Percentiles rank a stretch among this genome's conserved stretches.
phyloP scores from a whole-genome alignment of 1,140 invertebrate species.

The Trichonephila clavipes region DNA sequence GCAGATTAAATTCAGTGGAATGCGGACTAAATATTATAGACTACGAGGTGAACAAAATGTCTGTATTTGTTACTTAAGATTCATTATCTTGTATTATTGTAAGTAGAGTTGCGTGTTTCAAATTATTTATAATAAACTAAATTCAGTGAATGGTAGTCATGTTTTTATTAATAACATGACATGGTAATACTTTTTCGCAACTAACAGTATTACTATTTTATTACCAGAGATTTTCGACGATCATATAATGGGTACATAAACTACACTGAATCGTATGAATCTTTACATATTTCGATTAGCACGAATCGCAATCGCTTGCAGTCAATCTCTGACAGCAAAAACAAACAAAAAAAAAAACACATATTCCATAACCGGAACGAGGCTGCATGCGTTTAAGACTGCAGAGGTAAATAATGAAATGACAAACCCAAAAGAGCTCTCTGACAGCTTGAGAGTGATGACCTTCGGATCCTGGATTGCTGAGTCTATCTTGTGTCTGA shows the following conservation, averaged over 20 bases:
- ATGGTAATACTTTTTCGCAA: too few relatives aligned
- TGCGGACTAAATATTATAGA: too few relatives aligned
- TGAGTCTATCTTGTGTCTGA: conserved; percentile 23
- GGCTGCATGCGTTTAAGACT: background rate
- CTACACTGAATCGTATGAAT: background rate
- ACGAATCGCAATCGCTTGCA: background rate
- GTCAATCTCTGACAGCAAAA: background rate
- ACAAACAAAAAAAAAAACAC: background rate
- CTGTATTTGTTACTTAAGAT: too few relatives aligned
- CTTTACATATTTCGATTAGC: background rate
- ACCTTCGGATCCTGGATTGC: conserved; percentile 29
- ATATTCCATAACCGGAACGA: background rate
- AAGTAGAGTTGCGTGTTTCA: too few relatives aligned
- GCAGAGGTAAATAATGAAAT: background rate
- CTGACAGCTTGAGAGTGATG: conserved; percentile 58
- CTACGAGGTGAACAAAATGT: too few relatives aligned
- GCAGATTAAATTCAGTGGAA: too few relatives aligned
- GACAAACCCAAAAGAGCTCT: conserved; percentile 25
- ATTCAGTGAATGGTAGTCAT: too few relatives aligned
- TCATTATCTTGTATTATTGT: too few relatives aligned
- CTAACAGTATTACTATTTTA: background rate
- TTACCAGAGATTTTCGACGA: background rate
- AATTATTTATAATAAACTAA: too few relatives aligned
- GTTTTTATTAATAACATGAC: too few relatives aligned
- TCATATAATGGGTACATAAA: background rate